These are phyloP conservation scores for Apis mellifera DNA, from an alignment of 1,140 invertebrate genomes.

Conservation along the genomic window Amel_HAv3.1 CM009941.2:14837001-14837500, in stretches of 20 bases:
- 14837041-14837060: background rate
- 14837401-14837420: background rate
- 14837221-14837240: background rate
- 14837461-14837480: background rate
- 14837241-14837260: background rate
- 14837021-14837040: no score
- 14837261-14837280: background rate
- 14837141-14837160: no score
- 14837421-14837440: background rate
- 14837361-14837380: background rate
- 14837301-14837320: background rate
- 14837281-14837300: background rate
- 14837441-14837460: background rate
- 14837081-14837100: background rate
- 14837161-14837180: background rate
- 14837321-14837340: no score
- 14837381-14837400: background rate
- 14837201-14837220: background rate
- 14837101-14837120: background rate
- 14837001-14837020: background rate
- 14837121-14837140: no score
- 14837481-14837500: background rate
- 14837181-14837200: background rate
- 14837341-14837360: no score
- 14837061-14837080: background rate